Evolutionary conservation across 2,113 vertebrate genomes (phyloP).

Genomic region (Cynocephalus volans): DNA sequence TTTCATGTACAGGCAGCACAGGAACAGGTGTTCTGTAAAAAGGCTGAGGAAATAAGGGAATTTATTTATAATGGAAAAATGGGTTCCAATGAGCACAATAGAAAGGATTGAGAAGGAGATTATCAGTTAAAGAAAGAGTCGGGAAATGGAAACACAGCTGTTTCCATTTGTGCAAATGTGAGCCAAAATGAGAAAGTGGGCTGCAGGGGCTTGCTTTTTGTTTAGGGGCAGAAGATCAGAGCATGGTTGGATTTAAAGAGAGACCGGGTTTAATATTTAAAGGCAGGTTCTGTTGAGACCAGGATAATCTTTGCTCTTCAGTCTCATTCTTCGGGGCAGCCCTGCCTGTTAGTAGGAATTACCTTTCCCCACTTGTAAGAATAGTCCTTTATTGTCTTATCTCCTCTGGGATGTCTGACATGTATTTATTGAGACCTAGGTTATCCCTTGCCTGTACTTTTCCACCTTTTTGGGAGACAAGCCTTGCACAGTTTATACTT

Average conservation of each 20-base stretch:
- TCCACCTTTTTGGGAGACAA: not conserved
- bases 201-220: conserved; percentile 27
- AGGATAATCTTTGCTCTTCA: not conserved
- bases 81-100: not conserved
- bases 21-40: not conserved
- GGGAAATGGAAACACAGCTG: conserved; percentile 20
- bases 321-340: not conserved
- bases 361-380: not conserved
- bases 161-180: not conserved
- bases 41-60: not conserved
- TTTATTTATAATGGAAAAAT: not conserved
- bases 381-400: not conserved
- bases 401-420: not conserved
- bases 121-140: not conserved
- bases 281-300: not conserved
- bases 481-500: not conserved
- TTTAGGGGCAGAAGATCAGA: conserved; percentile 32
- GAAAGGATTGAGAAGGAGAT: not conserved
- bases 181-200: conserved; percentile 3
- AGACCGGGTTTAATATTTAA: not conserved
- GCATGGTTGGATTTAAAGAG: not conserved
- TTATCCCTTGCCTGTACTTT: conserved; percentile 10
- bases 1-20: conserved; percentile 7
- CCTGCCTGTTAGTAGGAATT: conserved; percentile 47
- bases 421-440: conserved; percentile 34